Evolutionary conservation across 2,797 vertebrate genomes (phyloP).

Genomic region (Chloroceryle amazona): DNA sequence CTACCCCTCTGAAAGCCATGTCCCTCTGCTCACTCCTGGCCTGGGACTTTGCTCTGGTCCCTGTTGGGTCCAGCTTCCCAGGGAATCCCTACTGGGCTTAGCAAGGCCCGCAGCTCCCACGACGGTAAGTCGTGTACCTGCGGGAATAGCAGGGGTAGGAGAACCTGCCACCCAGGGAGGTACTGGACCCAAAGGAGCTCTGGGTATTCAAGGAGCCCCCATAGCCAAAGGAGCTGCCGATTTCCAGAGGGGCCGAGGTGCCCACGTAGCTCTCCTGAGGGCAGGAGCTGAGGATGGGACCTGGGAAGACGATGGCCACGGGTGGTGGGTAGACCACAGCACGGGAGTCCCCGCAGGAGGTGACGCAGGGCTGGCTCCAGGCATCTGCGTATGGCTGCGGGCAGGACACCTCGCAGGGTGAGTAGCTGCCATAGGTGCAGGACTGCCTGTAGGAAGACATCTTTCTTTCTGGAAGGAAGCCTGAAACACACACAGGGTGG

Average conservation of each 20-base stretch:
- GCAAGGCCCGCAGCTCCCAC: not conserved
- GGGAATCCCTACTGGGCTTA: not conserved
- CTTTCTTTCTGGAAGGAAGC: not conserved
- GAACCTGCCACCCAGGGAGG: not conserved
- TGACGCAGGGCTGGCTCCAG: not conserved
- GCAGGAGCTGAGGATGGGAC: slow-evolving; percentile 19
- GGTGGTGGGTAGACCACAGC: not conserved
- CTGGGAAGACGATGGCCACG: not conserved
- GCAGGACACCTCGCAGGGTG: not conserved
- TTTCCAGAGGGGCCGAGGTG: not conserved
- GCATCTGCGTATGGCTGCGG: fast-evolving
- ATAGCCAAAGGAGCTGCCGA: not conserved
- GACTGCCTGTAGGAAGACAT: not conserved
- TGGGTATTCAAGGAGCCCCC: not conserved
- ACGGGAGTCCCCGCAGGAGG: not conserved
- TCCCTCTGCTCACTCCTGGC: not conserved
- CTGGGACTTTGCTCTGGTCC: not conserved
- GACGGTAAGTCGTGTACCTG: not conserved
- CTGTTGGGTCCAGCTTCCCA: not conserved
- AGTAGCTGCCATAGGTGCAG: not conserved
- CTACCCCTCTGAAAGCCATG: not conserved
- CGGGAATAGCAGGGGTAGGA: slow-evolving; percentile 4
- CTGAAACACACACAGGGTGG: not conserved
- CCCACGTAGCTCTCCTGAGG: not conserved
- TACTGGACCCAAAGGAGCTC: fast-evolving